A percentile compares a stretch with the other conserved stretches of the same genome.
Conservation (phyloP, 2,888 invertebrate genomes). For the Seira ritae region DNA sequence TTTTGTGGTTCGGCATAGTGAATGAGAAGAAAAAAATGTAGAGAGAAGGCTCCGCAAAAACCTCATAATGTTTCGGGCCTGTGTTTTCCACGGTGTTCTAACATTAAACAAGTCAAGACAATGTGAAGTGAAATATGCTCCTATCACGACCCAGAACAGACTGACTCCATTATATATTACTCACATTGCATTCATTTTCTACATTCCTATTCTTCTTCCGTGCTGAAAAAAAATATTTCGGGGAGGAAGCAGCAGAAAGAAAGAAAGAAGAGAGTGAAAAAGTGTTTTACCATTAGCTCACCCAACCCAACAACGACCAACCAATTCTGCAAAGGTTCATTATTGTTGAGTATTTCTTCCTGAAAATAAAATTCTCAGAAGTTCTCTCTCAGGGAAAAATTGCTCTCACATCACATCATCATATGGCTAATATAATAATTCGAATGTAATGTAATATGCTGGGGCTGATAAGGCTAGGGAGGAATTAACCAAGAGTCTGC, state of each 20-base stretch:
- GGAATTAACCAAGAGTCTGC: constrained; percentile 42
- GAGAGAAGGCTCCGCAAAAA: not conserved
- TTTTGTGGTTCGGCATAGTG: constrained; percentile 4
- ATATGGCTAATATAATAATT: constrained; percentile 41
- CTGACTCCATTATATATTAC: constrained; percentile 55
- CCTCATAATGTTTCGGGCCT: not conserved
- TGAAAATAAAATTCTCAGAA: not conserved
- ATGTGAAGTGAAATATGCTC: constrained; percentile 54
- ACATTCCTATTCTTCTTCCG: not conserved
- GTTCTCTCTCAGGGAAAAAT: not conserved
- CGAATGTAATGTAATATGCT: constrained; percentile 31
- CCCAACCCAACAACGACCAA: too few relatives aligned
- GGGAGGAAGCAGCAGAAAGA: not conserved
- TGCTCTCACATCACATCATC: not conserved
- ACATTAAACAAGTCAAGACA: constrained; percentile 27
- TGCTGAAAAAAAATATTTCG: not conserved
- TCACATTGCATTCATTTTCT: constrained; percentile 45
- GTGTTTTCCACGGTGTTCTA: not conserved
- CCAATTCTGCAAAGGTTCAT: not conserved
- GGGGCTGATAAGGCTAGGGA: constrained; percentile 42
- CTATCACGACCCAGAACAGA: constrained; percentile 44
- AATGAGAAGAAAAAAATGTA: constrained; percentile 25
- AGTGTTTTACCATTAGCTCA: not conserved
- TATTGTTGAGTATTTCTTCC: not conserved
- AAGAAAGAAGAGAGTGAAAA: too few relatives aligned